Evolutionary conservation across 2,113 vertebrate species (phyloP), one percentile per base, ranked within the genome.

Genomic region (Rutilus rutilus): DNA sequence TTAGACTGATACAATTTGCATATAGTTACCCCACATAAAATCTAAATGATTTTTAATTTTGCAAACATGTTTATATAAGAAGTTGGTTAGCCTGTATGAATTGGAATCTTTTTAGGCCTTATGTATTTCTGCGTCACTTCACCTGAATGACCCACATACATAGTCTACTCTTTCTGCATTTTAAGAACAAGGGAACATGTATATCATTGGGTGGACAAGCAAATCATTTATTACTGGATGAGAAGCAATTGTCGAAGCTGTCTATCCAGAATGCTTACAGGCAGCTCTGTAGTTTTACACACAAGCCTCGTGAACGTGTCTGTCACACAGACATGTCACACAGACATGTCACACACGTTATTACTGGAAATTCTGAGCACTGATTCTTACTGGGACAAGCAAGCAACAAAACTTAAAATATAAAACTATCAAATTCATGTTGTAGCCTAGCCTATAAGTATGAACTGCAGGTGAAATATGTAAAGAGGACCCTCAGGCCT

Each of bases 141-240:
- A 67, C 33, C 0, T 52, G 50, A 21, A 57, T 57, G 54, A 21
- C 52, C 45, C 19, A 54, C 30, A 54, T 90, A 88, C 91, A 78
- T 42, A 42, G 42, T 8, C 8, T 88, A 1, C 45, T 77, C 90
- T 86, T 82, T 30, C 8, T 75, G 90, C 91, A 89, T 93, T 93
- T 93, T 92, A 91, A 89, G 91, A 92, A 85, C 92, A 50, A 25
- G 86, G 10, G 77, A n/a, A n/a, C 89, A 86, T 69, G 60, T 85
- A 86, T 59, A 84, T n/a, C 33, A 71, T 59, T 67, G 78, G 1
- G 33, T 25, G 60, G 36, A 60, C 84, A 52, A 65, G 62, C 74
- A 80, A 84, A 84, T 65, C 12, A 89, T 87, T 89, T 57, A 89
- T 89, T 84, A 87, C 82, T 30, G 36, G 86, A 67, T 25, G 75